Base-by-base conservation (phyloP, 2,113 vertebrate species). In the Atherinomorus stipes region DNA sequence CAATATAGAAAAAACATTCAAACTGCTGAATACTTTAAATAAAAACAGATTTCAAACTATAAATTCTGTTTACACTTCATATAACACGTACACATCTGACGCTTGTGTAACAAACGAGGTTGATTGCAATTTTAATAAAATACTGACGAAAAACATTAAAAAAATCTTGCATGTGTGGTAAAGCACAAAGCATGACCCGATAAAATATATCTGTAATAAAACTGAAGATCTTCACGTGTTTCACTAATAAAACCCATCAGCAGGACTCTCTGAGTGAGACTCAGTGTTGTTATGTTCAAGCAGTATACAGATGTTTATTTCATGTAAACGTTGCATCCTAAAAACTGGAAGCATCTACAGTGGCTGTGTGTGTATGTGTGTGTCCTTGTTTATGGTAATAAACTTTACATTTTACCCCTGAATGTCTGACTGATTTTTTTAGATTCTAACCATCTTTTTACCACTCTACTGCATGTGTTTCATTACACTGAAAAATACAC, bases 261-360 rank as follows among this genome's bases (percentile, higher is more conserved):
- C 68, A 59, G 59, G 26, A 58, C 11, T n/a, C 9, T 58, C 57
- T 7, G 31, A 52, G 50, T 62, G 69, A 62, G 47, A 73, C 15
- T 64, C 56, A 28, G 12, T 22, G 57, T 12, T 45, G 22, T 47
- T 51, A 74, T 64, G 54, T 80, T 84, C 57, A 81, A 79, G 81
- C 77, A 63, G 69, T 58, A 66, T 56, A 75, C 70, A 80, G 65
- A 74, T 82, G 73, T 71, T 67, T 65, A 56, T 54, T 77, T 40
- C 38, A 85, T 87, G 83, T 89, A 89, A 89, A 89, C 88, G 34
- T 87, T 68, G 57, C 45, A 87, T 87, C 85, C 80, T 79, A 89
- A 82, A 68, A 84, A 86, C 85, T 88, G 85, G 79, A 90, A 88
- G 84, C 84, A 81, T 88, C 85, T 88, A 86, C 81, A 85, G 83